phyloP scores from a whole-genome alignment of 2,888 invertebrate genomes.

The Incurvaria masculella region DNA sequence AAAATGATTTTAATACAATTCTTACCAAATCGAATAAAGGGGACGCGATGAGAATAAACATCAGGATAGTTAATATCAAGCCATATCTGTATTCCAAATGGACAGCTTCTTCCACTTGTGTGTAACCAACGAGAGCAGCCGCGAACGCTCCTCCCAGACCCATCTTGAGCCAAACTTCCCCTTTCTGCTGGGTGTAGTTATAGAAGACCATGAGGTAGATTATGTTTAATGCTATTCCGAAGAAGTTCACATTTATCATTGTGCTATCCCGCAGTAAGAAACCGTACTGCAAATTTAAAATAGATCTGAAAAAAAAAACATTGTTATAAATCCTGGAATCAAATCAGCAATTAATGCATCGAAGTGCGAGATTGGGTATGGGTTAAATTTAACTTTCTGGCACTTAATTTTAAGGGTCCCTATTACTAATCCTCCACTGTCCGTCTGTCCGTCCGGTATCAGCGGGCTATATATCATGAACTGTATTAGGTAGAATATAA shows the following conservation, averaged over 20 bases:
- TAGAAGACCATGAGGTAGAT: conserved; percentile 67
- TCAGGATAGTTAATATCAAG: conserved; percentile 63
- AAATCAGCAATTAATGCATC: too few species aligned
- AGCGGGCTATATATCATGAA: too few species aligned
- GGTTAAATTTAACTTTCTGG: too few species aligned
- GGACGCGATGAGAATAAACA: conserved; percentile 65
- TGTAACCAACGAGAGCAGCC: conserved; percentile 60
- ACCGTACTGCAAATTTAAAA: conserved; percentile 75
- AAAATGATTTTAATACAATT: too few species aligned
- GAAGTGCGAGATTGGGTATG: too few species aligned
- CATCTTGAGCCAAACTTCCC: conserved; percentile 52
- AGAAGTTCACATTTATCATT: conserved; percentile 75
- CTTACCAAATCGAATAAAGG: conserved; percentile 69
- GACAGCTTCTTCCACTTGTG: conserved; percentile 61
- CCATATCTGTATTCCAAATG: conserved; percentile 69
- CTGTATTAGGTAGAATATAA: too few species aligned
- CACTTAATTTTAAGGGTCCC: too few species aligned
- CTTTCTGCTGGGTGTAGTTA: conserved; percentile 56
- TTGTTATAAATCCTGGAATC: too few species aligned
- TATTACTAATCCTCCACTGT: too few species aligned
- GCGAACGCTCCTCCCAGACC: conserved; percentile 56
- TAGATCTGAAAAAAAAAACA: conserved; percentile 57
- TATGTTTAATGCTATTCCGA: conserved; percentile 67
- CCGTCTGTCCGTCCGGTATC: too few species aligned
- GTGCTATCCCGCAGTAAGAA: conserved; percentile 67